Conservation (phyloP, 1,140 invertebrate species). For the Cyclina sinensis region DNA sequence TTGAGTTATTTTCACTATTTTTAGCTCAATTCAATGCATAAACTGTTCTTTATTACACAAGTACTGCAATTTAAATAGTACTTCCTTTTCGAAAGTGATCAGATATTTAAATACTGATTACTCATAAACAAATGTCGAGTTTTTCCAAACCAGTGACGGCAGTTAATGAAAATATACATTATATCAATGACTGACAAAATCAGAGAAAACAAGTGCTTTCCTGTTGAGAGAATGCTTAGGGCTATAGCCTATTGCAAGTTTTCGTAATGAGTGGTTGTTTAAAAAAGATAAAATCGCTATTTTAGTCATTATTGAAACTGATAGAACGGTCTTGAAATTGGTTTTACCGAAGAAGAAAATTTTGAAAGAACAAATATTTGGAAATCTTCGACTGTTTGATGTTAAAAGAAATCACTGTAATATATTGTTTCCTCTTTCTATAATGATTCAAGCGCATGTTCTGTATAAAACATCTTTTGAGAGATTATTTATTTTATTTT, state of each 20-base stretch:
- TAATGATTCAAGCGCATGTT: not conserved
- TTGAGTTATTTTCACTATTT: too few species aligned
- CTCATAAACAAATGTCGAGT: not conserved
- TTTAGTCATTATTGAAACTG: not conserved
- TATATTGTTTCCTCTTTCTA: slow-evolving; percentile 30
- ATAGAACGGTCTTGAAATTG: slow-evolving; percentile 5
- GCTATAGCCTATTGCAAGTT: slow-evolving; percentile 34
- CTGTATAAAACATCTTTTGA: slow-evolving; percentile 42
- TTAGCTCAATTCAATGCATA: too few species aligned
- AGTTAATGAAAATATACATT: slow-evolving; percentile 38
- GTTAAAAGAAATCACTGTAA: too few species aligned
- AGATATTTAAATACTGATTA: not conserved
- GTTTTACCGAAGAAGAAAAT: slow-evolving; percentile 43
- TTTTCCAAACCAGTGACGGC: not conserved
- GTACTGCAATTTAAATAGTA: too few species aligned
- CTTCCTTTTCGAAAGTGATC: too few species aligned
- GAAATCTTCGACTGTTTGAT: too few species aligned
- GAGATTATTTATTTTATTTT: slow-evolving; percentile 1
- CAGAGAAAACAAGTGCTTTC: not conserved
- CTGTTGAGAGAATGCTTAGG: slow-evolving; percentile 23
- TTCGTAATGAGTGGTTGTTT: slow-evolving; percentile 20
- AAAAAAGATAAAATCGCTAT: slow-evolving; percentile 5
- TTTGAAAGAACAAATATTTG: slow-evolving; percentile 35
- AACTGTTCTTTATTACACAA: too few species aligned
- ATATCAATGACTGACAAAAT: not conserved